A percentile compares a stretch with the other conserved stretches of the same genome.
phyloP scores from a whole-genome alignment of 2,888 invertebrate species.

The Polyommatus iphigenia region DNA sequence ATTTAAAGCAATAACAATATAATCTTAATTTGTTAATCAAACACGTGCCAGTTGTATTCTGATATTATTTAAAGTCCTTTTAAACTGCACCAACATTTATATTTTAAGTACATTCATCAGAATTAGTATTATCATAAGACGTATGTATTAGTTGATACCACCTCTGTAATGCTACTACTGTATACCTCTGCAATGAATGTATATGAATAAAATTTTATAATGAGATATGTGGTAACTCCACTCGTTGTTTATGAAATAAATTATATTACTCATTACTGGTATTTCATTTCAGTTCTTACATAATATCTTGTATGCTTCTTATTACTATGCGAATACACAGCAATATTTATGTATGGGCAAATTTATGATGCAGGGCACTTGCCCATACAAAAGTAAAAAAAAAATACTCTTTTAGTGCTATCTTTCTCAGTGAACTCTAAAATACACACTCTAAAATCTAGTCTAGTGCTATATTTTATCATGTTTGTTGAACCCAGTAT shows the following conservation, averaged over 20 bases:
- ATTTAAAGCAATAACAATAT: not conserved
- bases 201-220: constrained; percentile 32
- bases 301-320: not conserved
- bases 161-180: constrained; percentile 33
- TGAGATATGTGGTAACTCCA: constrained; percentile 18
- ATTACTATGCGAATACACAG: not conserved
- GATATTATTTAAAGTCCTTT: not conserved
- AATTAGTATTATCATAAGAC: not conserved
- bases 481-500: not conserved
- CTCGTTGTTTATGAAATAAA: constrained; percentile 60
- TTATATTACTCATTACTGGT: constrained; percentile 55
- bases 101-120: not conserved
- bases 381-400: too few relatives aligned
- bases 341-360: not conserved
- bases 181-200: constrained; percentile 35
- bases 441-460: too few relatives aligned
- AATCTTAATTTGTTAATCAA: not conserved
- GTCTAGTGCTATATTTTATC: too few relatives aligned
- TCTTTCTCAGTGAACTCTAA: too few relatives aligned
- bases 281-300: constrained; percentile 33
- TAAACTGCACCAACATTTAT: not conserved
- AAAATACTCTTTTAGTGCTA: too few relatives aligned
- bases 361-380: too few relatives aligned
- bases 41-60: not conserved
- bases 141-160: constrained; percentile 40